Percentiles rank a stretch among this genome's conserved stretches.
Conservation (phyloP, 2,888 invertebrate genomes). For the Pycnomerus fuliginosus region DNA sequence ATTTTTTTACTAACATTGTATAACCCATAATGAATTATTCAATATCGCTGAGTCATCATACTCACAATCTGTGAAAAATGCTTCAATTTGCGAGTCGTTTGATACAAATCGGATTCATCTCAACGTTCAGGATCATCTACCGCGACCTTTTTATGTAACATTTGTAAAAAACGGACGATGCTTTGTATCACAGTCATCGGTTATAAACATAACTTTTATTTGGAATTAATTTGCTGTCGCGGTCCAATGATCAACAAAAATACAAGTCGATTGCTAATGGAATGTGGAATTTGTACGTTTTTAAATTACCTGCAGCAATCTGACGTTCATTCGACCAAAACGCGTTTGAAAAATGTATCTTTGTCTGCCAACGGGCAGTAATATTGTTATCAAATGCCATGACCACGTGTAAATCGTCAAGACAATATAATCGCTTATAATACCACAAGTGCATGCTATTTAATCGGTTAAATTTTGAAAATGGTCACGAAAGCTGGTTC, state of each 20-base stretch:
- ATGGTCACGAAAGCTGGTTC: no score
- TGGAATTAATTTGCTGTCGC: conserved; percentile 9
- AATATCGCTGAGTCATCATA: conserved; percentile 13
- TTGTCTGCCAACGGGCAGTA: conserved; percentile 6
- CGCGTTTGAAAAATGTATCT: conserved; percentile 3
- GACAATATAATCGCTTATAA: no score
- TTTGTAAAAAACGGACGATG: no score
- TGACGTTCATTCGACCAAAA: conserved; percentile 12
- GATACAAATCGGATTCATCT: no score
- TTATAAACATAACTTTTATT: no score
- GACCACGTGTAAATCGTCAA: no score
- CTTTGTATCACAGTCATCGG: background rate
- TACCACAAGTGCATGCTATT: no score
- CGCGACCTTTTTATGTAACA: no score
- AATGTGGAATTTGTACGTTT: conserved; percentile 17
- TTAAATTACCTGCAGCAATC: conserved; percentile 11
- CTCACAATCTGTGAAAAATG: conserved; percentile 14
- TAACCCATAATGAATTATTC: conserved; percentile 19
- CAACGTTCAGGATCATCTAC: no score
- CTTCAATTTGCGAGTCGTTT: conserved; percentile 4
- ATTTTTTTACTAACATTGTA: conserved; percentile 15
- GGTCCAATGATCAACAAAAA: conserved; percentile 8
- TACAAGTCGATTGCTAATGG: conserved; percentile 13
- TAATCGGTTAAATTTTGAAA: no score
- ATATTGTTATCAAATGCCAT: conserved; percentile 4